Percentiles rank a stretch among this genome's conserved stretches.
phyloP scores from a whole-genome alignment of 2,888 invertebrate species.

The Isotomurus palustris region DNA sequence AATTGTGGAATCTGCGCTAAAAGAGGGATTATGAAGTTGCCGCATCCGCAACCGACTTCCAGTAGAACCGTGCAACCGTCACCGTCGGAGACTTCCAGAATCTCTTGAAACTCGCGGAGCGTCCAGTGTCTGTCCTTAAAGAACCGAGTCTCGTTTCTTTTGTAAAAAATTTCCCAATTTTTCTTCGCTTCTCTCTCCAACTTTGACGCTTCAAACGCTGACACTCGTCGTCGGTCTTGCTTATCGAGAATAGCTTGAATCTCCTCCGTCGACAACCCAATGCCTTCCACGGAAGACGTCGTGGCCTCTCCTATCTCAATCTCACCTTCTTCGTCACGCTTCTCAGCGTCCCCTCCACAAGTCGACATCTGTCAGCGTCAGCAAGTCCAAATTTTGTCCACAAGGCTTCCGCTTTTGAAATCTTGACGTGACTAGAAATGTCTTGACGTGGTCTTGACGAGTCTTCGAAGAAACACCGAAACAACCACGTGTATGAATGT shows the following conservation, averaged over 20 bases:
- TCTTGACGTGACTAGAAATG: too few species aligned
- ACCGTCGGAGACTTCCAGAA: conserved; percentile 49
- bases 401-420: too few species aligned
- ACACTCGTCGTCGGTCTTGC: conserved; percentile 66
- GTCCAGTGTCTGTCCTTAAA: conserved; percentile 98
- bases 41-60: conserved; percentile 74
- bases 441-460: too few species aligned
- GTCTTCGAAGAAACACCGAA: too few species aligned
- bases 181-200: conserved; percentile 77
- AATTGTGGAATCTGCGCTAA: conserved; percentile 69
- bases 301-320: not conserved
- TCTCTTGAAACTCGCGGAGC: conserved; percentile 82
- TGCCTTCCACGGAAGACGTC: conserved; percentile 47
- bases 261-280: conserved; percentile 58
- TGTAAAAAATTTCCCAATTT: conserved; percentile 96
- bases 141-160: conserved; percentile 86
- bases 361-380: conserved; percentile 3
- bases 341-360: not conserved
- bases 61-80: conserved; percentile 50
- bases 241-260: conserved; percentile 57
- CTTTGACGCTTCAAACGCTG: conserved; percentile 68
- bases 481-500: too few species aligned
- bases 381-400: too few species aligned
- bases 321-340: conserved; percentile 47
- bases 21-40: conserved; percentile 90